phyloP scores from a whole-genome alignment of 2,113 vertebrate species.

The Proterorhinus semilunaris region DNA sequence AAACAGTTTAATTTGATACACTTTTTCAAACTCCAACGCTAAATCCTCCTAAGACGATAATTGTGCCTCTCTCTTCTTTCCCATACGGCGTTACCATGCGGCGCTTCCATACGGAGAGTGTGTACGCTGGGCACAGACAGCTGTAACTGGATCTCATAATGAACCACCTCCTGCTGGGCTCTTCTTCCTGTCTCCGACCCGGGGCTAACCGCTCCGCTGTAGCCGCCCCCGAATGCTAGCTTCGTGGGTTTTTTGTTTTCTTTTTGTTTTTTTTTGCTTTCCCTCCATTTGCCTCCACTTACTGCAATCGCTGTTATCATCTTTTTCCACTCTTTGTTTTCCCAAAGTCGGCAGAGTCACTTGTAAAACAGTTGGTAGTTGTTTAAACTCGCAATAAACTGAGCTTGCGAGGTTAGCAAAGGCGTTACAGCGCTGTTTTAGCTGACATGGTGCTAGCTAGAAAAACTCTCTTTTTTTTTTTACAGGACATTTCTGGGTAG shows the following conservation, averaged over 20 bases:
- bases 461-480: background rate
- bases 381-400: background rate
- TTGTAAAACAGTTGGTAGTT: background rate
- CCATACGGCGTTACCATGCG: background rate
- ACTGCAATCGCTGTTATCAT: background rate
- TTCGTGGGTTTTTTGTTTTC: background rate
- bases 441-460: background rate
- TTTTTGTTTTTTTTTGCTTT: background rate
- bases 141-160: constrained; percentile 70
- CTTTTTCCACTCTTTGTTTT: background rate
- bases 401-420: background rate
- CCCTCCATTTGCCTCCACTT: background rate
- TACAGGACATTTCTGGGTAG: too few species aligned
- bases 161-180: constrained; percentile 61
- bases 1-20: background rate
- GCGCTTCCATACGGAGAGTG: background rate
- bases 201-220: constrained; percentile 19
- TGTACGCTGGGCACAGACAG: background rate
- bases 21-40: background rate
- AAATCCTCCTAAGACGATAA: background rate
- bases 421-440: background rate
- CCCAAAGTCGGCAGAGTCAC: background rate
- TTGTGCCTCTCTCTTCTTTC: background rate
- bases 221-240: background rate
- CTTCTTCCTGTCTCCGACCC: constrained; percentile 66